Base-by-base conservation (phyloP, 2,888 invertebrate genomes). In the Kryphioiulus occultus region DNA sequence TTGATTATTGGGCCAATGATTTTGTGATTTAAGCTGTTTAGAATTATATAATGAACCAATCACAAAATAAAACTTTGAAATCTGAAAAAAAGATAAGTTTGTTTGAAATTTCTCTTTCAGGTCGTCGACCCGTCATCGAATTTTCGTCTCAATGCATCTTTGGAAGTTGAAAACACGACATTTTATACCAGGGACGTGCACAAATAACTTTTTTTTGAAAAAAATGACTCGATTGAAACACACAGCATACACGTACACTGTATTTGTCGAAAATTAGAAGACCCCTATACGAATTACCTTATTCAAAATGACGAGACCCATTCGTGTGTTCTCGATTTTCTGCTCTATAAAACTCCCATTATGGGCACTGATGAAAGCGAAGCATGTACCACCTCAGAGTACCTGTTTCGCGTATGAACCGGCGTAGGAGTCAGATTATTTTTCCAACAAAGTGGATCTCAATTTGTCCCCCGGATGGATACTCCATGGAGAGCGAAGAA, bases 361-460 rank as follows among this genome's bases (percentile, higher is more conserved):
- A 68, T 26, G 26, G 26, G 39, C n/a, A n/a, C n/a, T n/a, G 12
- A 22, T 26, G n/a, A 68, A 68, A 22, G 59, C 59, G 22, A 59
- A 7, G 59, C 59, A 39, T 9, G 39, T 39, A 9, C 22, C 10
- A 22, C 22, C 68, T 22, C 26, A n/a, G 68, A 68, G 26, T 68
- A 68, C 68, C 68, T 68, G 68, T 26, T 26, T 68, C 68, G 26
- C 22, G 22, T 9, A 22, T 26, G 26, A 19, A 68, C n/a, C n/a
- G n/a, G 9, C 68, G 22, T 26, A 26, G 10, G 26, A 68, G 68
- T 68, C n/a, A 22, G 68, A 9, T 68, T 68, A 22, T 68, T 68
- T 68, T 68, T 22, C 68, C 26, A 68, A 26, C 68, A 68, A 68
- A 68, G 68, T 68, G 68, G 26, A 68, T 68, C 68, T 68, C 68